Evolutionary conservation across 2,888 invertebrate genomes (phyloP).

Genomic region (Thymelicus sylvestris): DNA sequence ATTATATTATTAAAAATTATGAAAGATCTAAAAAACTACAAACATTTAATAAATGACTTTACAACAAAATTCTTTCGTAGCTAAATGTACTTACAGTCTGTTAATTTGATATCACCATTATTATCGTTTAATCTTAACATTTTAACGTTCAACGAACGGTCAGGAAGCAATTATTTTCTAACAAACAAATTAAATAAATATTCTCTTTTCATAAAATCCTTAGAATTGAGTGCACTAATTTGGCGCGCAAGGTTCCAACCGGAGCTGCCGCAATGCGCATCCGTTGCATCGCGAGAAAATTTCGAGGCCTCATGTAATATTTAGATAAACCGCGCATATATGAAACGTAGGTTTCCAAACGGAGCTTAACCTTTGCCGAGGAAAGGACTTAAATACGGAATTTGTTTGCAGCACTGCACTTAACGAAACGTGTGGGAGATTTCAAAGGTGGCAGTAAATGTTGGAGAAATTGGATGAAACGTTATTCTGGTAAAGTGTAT

Average conservation of each 20-base stretch:
- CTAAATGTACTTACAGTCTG: too few species aligned
- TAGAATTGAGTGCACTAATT: slow-evolving; percentile 21
- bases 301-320: slow-evolving; percentile 45
- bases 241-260: slow-evolving; percentile 9
- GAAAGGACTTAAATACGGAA: slow-evolving; percentile 7
- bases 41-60: too few species aligned
- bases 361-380: slow-evolving; percentile 8
- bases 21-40: too few species aligned
- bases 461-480: not conserved
- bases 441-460: not conserved
- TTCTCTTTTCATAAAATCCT: slow-evolving; percentile 10
- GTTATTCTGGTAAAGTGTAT: too few species aligned
- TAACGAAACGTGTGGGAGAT: not conserved
- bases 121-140: too few species aligned
- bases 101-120: too few species aligned
- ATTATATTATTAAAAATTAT: too few species aligned
- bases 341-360: slow-evolving; percentile 39
- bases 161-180: too few species aligned
- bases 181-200: not conserved
- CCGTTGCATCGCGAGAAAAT: slow-evolving; percentile 35
- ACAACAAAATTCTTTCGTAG: too few species aligned
- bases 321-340: slow-evolving; percentile 46
- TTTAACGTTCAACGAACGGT: too few species aligned
- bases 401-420: slow-evolving; percentile 7
- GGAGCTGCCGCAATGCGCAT: slow-evolving; percentile 36